Percentiles rank a stretch among this genome's conserved stretches.
Evolutionary conservation across 2,797 vertebrate genomes (phyloP).

Genomic region (Eupleurogrammus muticus): DNA sequence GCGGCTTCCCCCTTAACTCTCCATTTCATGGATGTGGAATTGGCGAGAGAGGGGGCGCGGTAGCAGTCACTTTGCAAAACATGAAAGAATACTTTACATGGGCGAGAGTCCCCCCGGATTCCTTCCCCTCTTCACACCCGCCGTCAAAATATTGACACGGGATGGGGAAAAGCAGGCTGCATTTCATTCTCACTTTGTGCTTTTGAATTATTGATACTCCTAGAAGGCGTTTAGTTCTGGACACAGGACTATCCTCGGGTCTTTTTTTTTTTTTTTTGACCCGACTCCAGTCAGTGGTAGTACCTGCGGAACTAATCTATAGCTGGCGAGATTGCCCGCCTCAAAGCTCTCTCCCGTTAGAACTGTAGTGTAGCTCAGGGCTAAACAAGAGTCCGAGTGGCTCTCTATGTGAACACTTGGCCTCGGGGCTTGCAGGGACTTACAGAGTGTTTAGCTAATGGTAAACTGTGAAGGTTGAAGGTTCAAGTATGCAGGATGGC

Average conservation of each 20-base stretch:
- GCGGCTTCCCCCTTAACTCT: slow-evolving; percentile 58
- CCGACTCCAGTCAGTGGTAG: slow-evolving; percentile 32
- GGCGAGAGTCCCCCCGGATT: slow-evolving; percentile 64
- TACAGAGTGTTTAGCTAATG: slow-evolving; percentile 58
- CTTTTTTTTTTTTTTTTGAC: slow-evolving; percentile 47
- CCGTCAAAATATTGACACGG: slow-evolving; percentile 78
- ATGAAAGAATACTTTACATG: slow-evolving; percentile 78
- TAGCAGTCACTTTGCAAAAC: slow-evolving; percentile 70
- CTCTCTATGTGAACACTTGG: slow-evolving; percentile 59
- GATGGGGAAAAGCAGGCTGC: slow-evolving; percentile 51
- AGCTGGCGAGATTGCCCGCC: slow-evolving; percentile 36
- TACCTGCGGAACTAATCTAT: slow-evolving; percentile 61
- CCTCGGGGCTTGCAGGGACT: slow-evolving; percentile 48
- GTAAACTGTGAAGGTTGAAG: slow-evolving; percentile 49
- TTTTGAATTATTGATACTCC: slow-evolving; percentile 74
- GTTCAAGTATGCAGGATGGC: slow-evolving; percentile 50
- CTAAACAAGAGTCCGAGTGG: slow-evolving; percentile 44
- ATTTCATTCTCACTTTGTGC: slow-evolving; percentile 70
- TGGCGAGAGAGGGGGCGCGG: slow-evolving; percentile 44
- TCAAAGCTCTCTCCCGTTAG: slow-evolving; percentile 57
- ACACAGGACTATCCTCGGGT: slow-evolving; percentile 54
- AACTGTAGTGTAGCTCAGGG: slow-evolving; percentile 52
- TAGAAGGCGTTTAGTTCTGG: slow-evolving; percentile 42
- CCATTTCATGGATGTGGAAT: slow-evolving; percentile 64
- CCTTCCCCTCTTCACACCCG: slow-evolving; percentile 50